Evolutionary conservation across 2,888 invertebrate genomes (phyloP), one percentile per base, ranked within the genome.

Genomic region (Drosophila robusta): DNA sequence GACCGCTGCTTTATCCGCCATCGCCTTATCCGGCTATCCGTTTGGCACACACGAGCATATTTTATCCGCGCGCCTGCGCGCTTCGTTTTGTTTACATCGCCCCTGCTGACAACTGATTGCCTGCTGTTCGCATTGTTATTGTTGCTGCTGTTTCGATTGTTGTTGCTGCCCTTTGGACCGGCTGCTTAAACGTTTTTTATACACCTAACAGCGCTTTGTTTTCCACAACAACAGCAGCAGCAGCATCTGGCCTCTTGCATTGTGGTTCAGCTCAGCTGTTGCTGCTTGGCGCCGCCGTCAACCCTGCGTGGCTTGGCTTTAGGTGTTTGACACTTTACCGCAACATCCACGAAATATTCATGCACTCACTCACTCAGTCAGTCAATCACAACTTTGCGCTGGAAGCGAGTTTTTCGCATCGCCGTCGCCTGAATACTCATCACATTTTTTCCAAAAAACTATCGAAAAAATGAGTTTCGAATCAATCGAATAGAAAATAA

Each of bases 291-390:
- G 49, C 47, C 65, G 61, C 65, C 65, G 56, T 57, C 8, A 2
- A 29, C 26, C 26, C 12, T 6, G 42, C 18, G 45, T 26, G 14
- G 65, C 61, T 36, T 49, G 38, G 22, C 49, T 36, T 60, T 56
- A 77, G 80, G 83, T 83, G 82, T 71, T 77, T 86, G 88, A 83
- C 83, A 77, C 80, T 82, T 83, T 65, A 63, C 80, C 77, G 64
- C 67, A 64, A 63, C 52, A 74, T 51, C 34, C 55, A 32, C 77
- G 44, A 42, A 50, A 62, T 57, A 60, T 52, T 51, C 64, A 57
- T 26, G 60, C 58, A 45, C 39, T 24, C 50, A 46, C 62, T 46
- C 34, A 46, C 29, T 61, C 24, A 52, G 29, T 42, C 41, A 47
- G 39, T 46, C 22, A 62, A 34, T 32, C 36, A 8, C 16, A 47